Conservation (phyloP, 2,113 vertebrate genomes). For the Tenebrosternarchus preto region DNA sequence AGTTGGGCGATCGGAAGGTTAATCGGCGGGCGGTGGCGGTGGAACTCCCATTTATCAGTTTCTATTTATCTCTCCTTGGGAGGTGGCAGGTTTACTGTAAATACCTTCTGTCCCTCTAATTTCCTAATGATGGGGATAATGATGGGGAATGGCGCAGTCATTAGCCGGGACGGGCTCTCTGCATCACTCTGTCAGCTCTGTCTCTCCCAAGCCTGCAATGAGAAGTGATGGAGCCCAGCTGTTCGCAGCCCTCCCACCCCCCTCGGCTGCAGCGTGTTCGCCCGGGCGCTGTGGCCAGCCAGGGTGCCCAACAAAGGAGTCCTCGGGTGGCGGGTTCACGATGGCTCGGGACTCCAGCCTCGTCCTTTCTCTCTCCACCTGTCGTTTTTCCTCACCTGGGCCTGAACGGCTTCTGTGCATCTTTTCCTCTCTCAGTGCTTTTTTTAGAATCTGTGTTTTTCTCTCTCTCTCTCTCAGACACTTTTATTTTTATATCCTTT, state of each 20-base stretch:
- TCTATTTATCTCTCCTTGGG: conserved; percentile 99
- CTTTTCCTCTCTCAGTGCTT: not conserved
- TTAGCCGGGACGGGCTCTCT: conserved; percentile 97
- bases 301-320: conserved; percentile 18
- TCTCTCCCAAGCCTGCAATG: conserved; percentile 90
- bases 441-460: not conserved
- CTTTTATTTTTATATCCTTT: no score
- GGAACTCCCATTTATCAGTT: conserved; percentile 99
- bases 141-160: conserved; percentile 99
- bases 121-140: conserved; percentile 99
- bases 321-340: not conserved
- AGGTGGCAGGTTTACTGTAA: conserved; percentile 99
- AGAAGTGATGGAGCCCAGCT: conserved; percentile 98
- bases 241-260: conserved; percentile 67
- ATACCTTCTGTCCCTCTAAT: conserved; percentile 99
- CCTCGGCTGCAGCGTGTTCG: not conserved
- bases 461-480: no score
- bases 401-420: not conserved
- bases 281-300: not conserved
- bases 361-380: not conserved
- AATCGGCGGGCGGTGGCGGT: conserved; percentile 91
- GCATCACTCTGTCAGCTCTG: conserved; percentile 96
- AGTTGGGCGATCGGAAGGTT: conserved; percentile 95
- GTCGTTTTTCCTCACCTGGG: no score
- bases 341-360: not conserved